Base-by-base conservation (phyloP, 92 coral and sea anemone species). In the Epizoanthus illoricatus region DNA sequence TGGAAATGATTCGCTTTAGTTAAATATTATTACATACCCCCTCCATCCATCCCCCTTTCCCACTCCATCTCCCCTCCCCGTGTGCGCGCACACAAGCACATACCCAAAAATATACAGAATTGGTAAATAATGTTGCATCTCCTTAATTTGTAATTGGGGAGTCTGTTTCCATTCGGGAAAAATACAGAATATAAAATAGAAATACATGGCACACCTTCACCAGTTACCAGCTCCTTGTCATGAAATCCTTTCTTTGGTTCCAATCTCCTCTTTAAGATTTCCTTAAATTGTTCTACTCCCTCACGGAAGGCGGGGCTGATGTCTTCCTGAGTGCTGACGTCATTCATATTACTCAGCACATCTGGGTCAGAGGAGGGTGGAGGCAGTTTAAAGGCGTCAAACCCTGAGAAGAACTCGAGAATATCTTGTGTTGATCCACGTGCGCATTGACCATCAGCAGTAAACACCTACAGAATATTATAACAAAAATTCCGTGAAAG, bases 301-400 rank as follows among this genome's bases (percentile, higher is more conserved):
- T 62, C 65, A 7, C 0, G 12, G 16, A 76, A 76, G 33, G 81
- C 81, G 12, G 40, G 70, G 39, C 23, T 76, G 42, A 76, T 43
- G 19, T 76, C 40, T 36, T 8, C 16, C 36, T 19, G 36, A 23
- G 55, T 33, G 23, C 20, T 28, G 7, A 7, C 69, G 60, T 76
- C 81, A 61, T 76, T 45, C 24, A 76, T 76, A 13, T 61, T 76
- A 69, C 71, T 18, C 18, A 76, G 59, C 3, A 76, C 71, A 61
- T 76, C 81, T n/a, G 81, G 81, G 57, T 76, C 70, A 76, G 11
- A 7, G 12, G 81, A 76, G 5, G 81, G 81, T 6, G 69, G 57
- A 36, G 81, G 81, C 8, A 76, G 71, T 42, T 76, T 45, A 49
- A 76, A 76, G 40, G 81, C 81, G 58, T 76, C 81, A 76, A 76